phyloP scores from a whole-genome alignment of 2,888 invertebrate genomes.

The Acanthosoma haemorrhoidale region DNA sequence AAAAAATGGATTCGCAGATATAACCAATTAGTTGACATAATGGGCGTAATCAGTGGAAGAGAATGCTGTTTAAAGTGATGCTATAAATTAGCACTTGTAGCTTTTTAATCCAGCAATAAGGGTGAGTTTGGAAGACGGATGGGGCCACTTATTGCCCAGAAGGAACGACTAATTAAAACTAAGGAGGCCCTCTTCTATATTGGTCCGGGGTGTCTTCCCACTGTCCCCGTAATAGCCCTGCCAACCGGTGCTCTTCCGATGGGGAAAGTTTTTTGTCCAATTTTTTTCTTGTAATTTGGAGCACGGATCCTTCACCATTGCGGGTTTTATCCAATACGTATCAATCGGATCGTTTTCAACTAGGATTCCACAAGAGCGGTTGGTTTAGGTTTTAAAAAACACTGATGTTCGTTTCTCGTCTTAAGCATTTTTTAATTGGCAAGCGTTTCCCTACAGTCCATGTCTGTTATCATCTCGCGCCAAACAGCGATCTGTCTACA shows the following conservation, averaged over 20 bases:
- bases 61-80: conserved; percentile 32
- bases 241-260: background rate
- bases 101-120: conserved; percentile 39
- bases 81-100: conserved; percentile 39
- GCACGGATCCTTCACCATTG: too few relatives aligned
- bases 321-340: too few relatives aligned
- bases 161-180: conserved; percentile 35
- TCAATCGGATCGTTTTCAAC: too few relatives aligned
- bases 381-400: too few relatives aligned
- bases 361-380: too few relatives aligned
- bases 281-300: background rate
- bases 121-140: conserved; percentile 35
- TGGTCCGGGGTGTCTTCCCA: background rate
- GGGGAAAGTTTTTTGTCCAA: background rate
- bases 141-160: conserved; percentile 34
- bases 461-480: too few relatives aligned
- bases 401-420: too few relatives aligned
- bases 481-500: too few relatives aligned
- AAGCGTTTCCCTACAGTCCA: too few relatives aligned
- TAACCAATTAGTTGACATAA: conserved; percentile 31
- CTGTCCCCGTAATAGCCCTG: background rate
- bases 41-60: conserved; percentile 27
- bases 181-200: background rate
- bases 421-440: too few relatives aligned
- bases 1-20: conserved; percentile 27